A percentile compares a stretch with the other conserved stretches of the same genome.
phyloP scores from a whole-genome alignment of 2,888 invertebrate species.

The Agonopterix alstromeriana region DNA sequence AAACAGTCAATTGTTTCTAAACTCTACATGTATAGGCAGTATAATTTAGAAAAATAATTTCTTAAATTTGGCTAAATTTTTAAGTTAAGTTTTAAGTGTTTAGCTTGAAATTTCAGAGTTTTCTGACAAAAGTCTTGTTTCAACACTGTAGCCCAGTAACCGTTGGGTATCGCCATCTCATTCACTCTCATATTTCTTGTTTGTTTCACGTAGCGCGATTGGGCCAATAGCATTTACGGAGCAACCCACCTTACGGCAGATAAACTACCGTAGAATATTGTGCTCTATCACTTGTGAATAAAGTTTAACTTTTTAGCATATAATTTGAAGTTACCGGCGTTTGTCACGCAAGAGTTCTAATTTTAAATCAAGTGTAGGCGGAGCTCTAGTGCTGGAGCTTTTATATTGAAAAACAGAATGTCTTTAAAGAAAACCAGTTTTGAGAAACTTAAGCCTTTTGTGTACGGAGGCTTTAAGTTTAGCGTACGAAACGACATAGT shows the following conservation, averaged over 20 bases:
- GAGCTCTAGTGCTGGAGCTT: constrained; percentile 68
- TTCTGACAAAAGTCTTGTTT: constrained; percentile 14
- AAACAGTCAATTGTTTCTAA: constrained; percentile 18
- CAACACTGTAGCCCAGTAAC: constrained; percentile 15
- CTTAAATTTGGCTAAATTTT: neutral
- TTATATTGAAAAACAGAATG: constrained; percentile 74
- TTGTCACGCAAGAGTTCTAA: constrained; percentile 76
- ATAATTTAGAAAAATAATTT: no score
- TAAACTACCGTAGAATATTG: constrained; percentile 66
- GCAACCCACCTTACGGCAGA: constrained; percentile 72
- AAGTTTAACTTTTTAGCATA: constrained; percentile 73
- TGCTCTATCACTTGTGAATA: constrained; percentile 66
- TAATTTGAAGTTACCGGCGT: constrained; percentile 71
- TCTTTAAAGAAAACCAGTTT: constrained; percentile 73
- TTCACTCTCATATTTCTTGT: constrained; percentile 66
- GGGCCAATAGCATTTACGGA: constrained; percentile 73
- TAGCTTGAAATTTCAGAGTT: constrained; percentile 4
- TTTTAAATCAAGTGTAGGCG: constrained; percentile 77
- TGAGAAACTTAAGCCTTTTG: constrained; percentile 74
- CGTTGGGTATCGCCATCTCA: constrained; percentile 49
- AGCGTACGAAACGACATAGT: constrained; percentile 51
- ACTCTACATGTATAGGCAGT: neutral
- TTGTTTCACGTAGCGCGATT: constrained; percentile 69
- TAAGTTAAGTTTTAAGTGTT: constrained; percentile 6
- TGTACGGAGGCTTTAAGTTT: constrained; percentile 63